Base-by-base conservation (phyloP, 1,140 invertebrate species). In the Solen grandis region DNA sequence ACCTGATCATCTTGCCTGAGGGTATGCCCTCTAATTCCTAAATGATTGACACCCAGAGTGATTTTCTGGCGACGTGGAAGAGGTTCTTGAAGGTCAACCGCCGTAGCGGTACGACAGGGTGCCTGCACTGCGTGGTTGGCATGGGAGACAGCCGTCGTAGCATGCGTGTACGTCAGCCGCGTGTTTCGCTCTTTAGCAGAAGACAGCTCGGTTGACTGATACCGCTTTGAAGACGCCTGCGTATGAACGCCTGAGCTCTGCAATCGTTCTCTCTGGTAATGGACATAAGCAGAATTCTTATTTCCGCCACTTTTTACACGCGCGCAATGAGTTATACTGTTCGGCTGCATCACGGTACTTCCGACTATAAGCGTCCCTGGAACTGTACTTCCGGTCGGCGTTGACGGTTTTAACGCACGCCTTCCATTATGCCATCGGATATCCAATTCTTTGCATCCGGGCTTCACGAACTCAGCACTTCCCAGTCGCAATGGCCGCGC, bases 381-480 rank as follows among this genome's bases (percentile, higher is more conserved):
- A 4, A 80, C 59, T 0, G 77, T 72, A 41, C 29, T 62, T 13
- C 25, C n/a, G 33, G 25, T 62, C 10, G 22, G 5, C 5, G 66
- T 29, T 8, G 59, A 38, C 25, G 27, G 5, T 22, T 36, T 59
- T 5, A 25, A 29, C 14, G 25, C 4, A 0, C 65, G 27, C 29
- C 69, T 78, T 3, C 69, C 75, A 22, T 14, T 8, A 22, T 19
- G 68, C 75, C 75, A 78, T 60, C 57, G 65, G n/a, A 25, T 10
- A 14, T 36, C 19, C 22, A 29, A 29, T 36, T 62, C 68, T 36
- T 29, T 13, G 10, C 41, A 72, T 25, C 68, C 77, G 10, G 77
- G 77, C 36, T 80, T 80, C 25, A 80, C 33, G 35, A 80, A 80
- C 25, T 80, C 77, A 16, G 77, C 77, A 46, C 77, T 80, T 8